Percentiles rank a stretch among this genome's conserved stretches.
Conservation (phyloP, 2,113 vertebrate species). For the Gorsachius goisagi region DNA sequence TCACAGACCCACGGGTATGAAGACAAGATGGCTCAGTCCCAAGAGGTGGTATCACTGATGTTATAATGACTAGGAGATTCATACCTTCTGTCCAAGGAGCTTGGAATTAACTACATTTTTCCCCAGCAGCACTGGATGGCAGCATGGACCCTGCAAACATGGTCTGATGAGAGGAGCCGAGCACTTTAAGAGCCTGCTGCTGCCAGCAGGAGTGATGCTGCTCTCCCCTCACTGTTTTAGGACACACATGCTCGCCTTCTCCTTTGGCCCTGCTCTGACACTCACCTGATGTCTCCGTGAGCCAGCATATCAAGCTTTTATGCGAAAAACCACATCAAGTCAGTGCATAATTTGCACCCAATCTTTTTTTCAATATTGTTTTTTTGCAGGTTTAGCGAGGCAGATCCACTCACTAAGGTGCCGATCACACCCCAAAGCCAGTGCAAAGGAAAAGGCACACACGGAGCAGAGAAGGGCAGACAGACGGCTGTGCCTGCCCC, state of each 20-base stretch:
- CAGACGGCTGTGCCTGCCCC: not conserved
- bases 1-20: not conserved
- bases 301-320: not conserved
- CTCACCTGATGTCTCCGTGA: not conserved
- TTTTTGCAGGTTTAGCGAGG: not conserved
- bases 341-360: not conserved
- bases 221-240: not conserved
- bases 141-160: not conserved
- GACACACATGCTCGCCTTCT: not conserved
- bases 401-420: not conserved
- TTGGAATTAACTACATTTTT: not conserved
- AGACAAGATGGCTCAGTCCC: not conserved
- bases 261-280: not conserved
- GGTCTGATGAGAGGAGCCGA: not conserved
- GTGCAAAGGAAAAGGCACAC: not conserved
- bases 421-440: not conserved
- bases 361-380: not conserved
- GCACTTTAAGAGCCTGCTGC: not conserved
- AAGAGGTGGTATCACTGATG: rapidly evolving
- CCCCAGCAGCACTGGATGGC: conserved; percentile 1
- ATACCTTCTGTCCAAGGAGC: not conserved
- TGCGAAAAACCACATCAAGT: not conserved
- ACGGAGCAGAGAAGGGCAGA: not conserved
- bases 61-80: not conserved
- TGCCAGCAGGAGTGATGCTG: not conserved